Conservation (phyloP, 2,888 invertebrate genomes). For the Dyspetes luteomarginatus region DNA sequence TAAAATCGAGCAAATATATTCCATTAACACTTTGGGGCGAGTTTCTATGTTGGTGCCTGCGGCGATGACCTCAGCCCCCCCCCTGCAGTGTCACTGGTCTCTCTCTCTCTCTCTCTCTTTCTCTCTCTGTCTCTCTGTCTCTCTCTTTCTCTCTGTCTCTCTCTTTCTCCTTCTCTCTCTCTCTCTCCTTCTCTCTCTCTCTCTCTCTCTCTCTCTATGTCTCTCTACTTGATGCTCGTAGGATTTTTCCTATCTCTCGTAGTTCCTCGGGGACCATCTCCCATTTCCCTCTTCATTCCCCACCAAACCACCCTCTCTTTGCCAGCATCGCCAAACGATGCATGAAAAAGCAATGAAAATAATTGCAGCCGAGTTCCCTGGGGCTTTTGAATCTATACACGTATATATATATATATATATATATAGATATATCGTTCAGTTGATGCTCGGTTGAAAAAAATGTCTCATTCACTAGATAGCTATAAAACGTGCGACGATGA, state of each 20-base stretch:
- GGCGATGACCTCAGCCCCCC: slow-evolving; percentile 19
- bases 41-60: slow-evolving; percentile 54
- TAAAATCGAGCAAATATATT: slow-evolving; percentile 59
- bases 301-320: slow-evolving; percentile 27
- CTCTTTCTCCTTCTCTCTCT: slow-evolving; percentile 12
- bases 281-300: neutral
- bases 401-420: neutral
- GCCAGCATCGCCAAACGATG: slow-evolving; percentile 59
- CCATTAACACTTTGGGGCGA: slow-evolving; percentile 60
- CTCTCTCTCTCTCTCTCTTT: neutral
- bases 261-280: slow-evolving; percentile 54
- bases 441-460: slow-evolving; percentile 28
- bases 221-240: slow-evolving; percentile 47
- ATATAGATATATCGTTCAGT: neutral
- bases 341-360: slow-evolving; percentile 67
- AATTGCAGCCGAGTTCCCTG: slow-evolving; percentile 62
- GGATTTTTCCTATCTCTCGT: slow-evolving; percentile 47
- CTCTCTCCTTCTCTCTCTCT: neutral
- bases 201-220: neutral
- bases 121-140: slow-evolving; percentile 12
- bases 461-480: neutral
- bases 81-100: neutral
- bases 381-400: slow-evolving; percentile 42
- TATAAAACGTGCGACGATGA: slow-evolving; percentile 47
- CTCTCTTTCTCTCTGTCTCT: neutral